Evolutionary conservation across 2,797 vertebrate species (phyloP).

Genomic region (Champsocephalus gunnari): DNA sequence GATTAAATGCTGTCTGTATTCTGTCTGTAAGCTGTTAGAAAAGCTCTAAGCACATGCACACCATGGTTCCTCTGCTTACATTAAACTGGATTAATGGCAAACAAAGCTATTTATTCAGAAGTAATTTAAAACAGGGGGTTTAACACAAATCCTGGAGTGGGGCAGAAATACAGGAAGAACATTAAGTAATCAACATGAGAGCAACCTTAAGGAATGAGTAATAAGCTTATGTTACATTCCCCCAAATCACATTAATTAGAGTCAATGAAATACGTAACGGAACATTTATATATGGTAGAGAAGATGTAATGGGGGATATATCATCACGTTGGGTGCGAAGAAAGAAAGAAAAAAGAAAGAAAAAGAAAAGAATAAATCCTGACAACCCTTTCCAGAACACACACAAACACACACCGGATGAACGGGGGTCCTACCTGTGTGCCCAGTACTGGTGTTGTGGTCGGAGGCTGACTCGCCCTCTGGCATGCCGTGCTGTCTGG

Average conservation of each 20-base stretch:
- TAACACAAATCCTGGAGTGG: conserved; percentile 77
- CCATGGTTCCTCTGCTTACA: conserved; percentile 75
- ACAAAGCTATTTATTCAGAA: conserved; percentile 85
- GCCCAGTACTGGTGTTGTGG: conserved; percentile 88
- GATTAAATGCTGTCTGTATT: conserved; percentile 76
- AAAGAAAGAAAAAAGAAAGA: not conserved
- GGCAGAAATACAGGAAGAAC: conserved; percentile 79
- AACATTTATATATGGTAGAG: conserved; percentile 60
- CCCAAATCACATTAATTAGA: conserved; percentile 81
- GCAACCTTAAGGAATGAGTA: conserved; percentile 81
- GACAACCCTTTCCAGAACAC: not conserved
- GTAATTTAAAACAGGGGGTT: conserved; percentile 82
- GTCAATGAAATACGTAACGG: conserved; percentile 75
- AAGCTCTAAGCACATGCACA: conserved; percentile 73
- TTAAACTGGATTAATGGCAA: conserved; percentile 84
- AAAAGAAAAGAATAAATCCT: conserved; percentile 1
- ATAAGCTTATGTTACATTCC: conserved; percentile 82
- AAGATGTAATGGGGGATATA: conserved; percentile 35
- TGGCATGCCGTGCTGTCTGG: conserved; percentile 95
- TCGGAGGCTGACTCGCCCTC: conserved; percentile 93
- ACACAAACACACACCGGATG: conserved; percentile 5
- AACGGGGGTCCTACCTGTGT: conserved; percentile 88
- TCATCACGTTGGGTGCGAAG: conserved; percentile 15
- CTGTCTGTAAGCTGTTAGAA: conserved; percentile 71
- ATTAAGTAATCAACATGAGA: conserved; percentile 84